phyloP scores from a whole-genome alignment of 2,888 invertebrate genomes.

The Nymphalis polychloros region DNA sequence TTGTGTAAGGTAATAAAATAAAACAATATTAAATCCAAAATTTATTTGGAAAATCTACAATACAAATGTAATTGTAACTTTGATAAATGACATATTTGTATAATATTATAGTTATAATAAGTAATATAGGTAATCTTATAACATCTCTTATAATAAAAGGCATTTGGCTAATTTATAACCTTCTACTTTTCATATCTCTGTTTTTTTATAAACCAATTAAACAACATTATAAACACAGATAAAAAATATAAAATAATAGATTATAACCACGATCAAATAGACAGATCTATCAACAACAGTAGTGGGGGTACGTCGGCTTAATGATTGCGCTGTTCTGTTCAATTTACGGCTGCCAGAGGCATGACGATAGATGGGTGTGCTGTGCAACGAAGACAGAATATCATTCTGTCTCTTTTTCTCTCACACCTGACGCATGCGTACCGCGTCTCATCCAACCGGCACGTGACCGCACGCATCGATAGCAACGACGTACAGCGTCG shows the following conservation, averaged over 20 bases:
- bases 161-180: slow-evolving; percentile 9
- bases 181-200: background rate
- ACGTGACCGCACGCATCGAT: no score
- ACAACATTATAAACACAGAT: background rate
- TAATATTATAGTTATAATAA: slow-evolving; percentile 20
- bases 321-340: no score
- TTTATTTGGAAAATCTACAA: slow-evolving; percentile 61
- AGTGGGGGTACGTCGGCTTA: no score
- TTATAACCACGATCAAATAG: no score
- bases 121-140: slow-evolving; percentile 20
- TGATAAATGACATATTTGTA: slow-evolving; percentile 24
- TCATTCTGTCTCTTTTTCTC: no score
- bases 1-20: slow-evolving; percentile 13
- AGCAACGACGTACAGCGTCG: no score
- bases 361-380: no score
- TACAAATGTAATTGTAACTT: slow-evolving; percentile 48
- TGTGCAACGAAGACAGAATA: no score
- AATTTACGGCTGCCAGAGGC: no score
- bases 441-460: no score
- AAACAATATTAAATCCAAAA: slow-evolving; percentile 51
- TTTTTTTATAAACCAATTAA: background rate
- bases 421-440: no score
- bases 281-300: no score
- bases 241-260: background rate
- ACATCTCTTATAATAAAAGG: slow-evolving; percentile 26